These are phyloP conservation scores for Ciconia boyciana DNA, from an alignment of 2,113 vertebrate species.

Conservation along the genomic window DNA sequence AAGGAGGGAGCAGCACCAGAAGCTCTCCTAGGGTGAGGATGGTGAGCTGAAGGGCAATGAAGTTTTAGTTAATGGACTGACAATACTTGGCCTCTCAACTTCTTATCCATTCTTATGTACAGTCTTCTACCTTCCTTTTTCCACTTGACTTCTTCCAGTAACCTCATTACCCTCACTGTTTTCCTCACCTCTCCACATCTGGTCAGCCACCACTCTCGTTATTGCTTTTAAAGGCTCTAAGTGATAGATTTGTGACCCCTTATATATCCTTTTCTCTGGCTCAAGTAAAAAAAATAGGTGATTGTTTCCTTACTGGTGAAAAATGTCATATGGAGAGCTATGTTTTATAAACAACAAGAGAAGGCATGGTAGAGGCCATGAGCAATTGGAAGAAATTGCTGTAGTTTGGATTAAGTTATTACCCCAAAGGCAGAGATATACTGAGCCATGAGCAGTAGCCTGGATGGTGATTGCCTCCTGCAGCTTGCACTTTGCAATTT, in stretches of 20 bases:
- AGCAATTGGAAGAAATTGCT: neutral
- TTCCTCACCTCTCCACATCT: neutral
- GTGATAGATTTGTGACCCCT: neutral
- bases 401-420: neutral
- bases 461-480: neutral
- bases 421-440: neutral
- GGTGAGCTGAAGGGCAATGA: neutral
- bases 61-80: neutral
- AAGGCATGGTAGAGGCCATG: neutral
- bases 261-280: neutral
- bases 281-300: neutral
- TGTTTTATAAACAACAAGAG: neutral
- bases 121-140: neutral
- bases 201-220: neutral
- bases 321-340: neutral
- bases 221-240: neutral
- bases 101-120: neutral
- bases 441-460: neutral
- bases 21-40: neutral
- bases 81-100: neutral
- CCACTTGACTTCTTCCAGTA: neutral
- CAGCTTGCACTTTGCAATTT: neutral
- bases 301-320: neutral
- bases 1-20: neutral
- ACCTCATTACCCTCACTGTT: neutral